Evolutionary conservation across 1,140 invertebrate species (phyloP).

Genomic region (Drosophila melanogaster): DNA sequence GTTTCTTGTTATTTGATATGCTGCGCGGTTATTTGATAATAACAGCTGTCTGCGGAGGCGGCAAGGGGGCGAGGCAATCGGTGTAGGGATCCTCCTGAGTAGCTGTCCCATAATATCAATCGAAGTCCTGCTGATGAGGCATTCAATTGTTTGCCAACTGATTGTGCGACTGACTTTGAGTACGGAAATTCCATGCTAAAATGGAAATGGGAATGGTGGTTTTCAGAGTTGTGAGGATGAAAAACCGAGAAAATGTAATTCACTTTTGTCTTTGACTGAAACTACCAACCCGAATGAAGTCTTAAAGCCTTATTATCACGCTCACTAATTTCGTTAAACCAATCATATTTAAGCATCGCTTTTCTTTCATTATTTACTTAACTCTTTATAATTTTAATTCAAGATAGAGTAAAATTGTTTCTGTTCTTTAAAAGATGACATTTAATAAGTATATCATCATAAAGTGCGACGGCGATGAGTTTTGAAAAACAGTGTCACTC

Average conservation of each 20-base stretch:
- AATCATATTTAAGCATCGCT: not conserved
- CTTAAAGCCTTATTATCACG: not conserved
- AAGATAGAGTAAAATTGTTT: not conserved
- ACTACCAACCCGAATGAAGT: not conserved
- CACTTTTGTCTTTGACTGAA: constrained; percentile 9
- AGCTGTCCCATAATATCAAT: constrained; percentile 62
- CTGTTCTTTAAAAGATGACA: not conserved
- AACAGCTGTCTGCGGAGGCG: constrained; percentile 57
- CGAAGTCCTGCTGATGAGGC: constrained; percentile 67
- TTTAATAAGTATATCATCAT: not conserved
- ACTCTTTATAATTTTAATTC: too few relatives aligned
- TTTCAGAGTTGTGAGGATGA: constrained; percentile 3
- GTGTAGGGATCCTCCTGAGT: not conserved
- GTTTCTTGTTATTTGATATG: constrained; percentile 76
- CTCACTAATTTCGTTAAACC: not conserved
- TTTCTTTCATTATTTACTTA: not conserved
- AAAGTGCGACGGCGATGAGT: too few relatives aligned
- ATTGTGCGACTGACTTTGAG: constrained; percentile 50
- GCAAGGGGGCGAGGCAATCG: not conserved
- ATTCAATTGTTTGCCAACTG: constrained; percentile 69
- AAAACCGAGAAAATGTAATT: constrained; percentile 27
- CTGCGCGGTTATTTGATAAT: constrained; percentile 78
- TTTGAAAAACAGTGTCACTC: too few relatives aligned
- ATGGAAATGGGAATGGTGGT: constrained; percentile 26
- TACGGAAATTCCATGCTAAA: constrained; percentile 31